Evolutionary conservation across 2,888 invertebrate genomes (phyloP).

Genomic region (Cryptophagus acutangulus): DNA sequence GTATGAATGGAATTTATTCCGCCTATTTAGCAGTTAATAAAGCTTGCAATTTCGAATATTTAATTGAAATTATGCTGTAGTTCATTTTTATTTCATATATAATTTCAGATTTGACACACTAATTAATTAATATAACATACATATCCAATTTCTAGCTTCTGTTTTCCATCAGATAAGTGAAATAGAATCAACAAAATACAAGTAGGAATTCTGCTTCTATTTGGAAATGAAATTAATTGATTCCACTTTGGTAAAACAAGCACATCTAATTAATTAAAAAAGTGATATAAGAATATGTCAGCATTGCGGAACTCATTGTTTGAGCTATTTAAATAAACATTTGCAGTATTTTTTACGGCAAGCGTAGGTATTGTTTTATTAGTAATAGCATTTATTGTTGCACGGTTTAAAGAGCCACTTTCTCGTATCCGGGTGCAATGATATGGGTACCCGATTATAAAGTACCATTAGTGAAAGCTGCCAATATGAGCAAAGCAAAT

Average conservation of each 20-base stretch:
- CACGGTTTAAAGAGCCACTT: constrained; percentile 15
- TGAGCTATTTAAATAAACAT: no score
- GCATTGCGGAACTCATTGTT: background rate
- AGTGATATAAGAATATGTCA: background rate
- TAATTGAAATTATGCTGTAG: no score
- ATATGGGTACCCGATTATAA: constrained; percentile 35
- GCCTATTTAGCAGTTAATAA: no score
- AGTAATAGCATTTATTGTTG: background rate
- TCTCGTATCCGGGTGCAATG: constrained; percentile 34
- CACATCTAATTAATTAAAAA: background rate
- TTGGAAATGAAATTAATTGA: background rate
- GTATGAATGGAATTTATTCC: no score
- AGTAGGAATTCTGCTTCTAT: no score
- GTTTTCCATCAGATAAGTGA: no score
- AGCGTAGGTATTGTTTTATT: background rate
- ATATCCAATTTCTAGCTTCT: no score
- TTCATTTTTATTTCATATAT: no score
- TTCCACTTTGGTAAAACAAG: background rate
- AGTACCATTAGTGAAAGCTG: constrained; percentile 34
- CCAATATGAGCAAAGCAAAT: constrained; percentile 3
- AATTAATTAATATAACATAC: no score
- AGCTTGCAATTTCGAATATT: no score
- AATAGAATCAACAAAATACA: no score
- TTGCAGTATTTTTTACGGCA: background rate
- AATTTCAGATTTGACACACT: no score